These are phyloP conservation scores for Tragopan temminckii DNA, from an alignment of 2,797 vertebrate species.

Conservation along the genomic window DNA sequence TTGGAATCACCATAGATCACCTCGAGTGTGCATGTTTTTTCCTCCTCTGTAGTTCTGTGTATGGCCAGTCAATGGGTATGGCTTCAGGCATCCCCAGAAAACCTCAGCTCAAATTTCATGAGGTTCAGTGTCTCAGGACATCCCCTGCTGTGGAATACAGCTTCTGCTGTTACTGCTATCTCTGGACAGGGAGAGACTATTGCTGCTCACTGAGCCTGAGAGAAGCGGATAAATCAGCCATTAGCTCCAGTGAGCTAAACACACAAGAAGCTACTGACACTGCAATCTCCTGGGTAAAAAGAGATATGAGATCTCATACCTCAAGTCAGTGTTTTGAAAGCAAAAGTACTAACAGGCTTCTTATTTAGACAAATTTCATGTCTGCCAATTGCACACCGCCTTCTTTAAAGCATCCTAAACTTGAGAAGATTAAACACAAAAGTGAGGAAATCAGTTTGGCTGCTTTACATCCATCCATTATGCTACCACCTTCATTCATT, in stretches of 20 bases:
- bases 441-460: background rate
- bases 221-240: background rate
- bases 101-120: background rate
- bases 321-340: background rate
- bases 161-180: background rate
- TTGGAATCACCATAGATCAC: background rate
- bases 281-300: background rate
- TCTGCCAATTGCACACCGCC: background rate
- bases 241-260: background rate
- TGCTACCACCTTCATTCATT: background rate
- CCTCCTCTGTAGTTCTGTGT: background rate
- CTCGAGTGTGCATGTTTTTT: background rate
- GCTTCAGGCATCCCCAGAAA: background rate
- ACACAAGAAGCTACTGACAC: background rate
- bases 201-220: background rate
- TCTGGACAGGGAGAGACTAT: background rate
- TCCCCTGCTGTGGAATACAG: background rate
- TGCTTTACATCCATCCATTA: background rate
- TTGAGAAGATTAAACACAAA: background rate
- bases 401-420: background rate
- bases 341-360: background rate
- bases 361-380: background rate
- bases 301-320: background rate
- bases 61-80: background rate
- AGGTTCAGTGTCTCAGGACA: background rate